A percentile compares a stretch with the other conserved stretches of the same genome.
These are phyloP conservation scores for Strigamia transsilvanica DNA, from an alignment of 2,888 invertebrate genomes.

Conservation along the genomic window DNA sequence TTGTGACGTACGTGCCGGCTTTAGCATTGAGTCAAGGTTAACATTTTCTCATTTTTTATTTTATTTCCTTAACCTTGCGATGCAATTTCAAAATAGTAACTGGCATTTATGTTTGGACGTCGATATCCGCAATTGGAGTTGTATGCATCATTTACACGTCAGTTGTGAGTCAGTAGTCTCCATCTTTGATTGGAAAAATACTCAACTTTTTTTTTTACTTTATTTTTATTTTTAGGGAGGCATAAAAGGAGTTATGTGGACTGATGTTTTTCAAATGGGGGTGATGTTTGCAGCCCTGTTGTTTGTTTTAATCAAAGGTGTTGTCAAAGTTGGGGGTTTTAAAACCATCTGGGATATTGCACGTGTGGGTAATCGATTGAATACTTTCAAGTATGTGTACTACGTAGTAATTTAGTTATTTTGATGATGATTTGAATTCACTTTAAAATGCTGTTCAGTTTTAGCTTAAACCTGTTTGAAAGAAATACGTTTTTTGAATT, in stretches of 20 bases:
- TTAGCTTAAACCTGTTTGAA: neutral
- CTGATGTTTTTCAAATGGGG: neutral
- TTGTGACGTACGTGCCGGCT: neutral
- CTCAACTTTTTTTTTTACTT: neutral
- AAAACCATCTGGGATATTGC: neutral
- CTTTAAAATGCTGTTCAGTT: neutral
- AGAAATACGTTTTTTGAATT: neutral
- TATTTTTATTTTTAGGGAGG: constrained; percentile 23
- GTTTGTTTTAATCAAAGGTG: neutral
- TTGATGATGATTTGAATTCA: too few species aligned
- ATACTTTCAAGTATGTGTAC: neutral
- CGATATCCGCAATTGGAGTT: neutral
- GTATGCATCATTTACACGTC: neutral
- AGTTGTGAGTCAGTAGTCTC: neutral
- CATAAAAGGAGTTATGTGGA: constrained; percentile 17
- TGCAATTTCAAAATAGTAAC: constrained; percentile 38
- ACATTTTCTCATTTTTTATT: neutral
- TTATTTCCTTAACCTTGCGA: neutral
- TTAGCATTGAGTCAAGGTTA: neutral
- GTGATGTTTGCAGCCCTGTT: constrained; percentile 16
- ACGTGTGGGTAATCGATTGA: neutral
- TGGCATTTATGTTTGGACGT: neutral
- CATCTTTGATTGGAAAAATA: neutral
- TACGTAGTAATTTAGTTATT: too few species aligned
- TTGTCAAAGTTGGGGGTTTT: constrained; percentile 7